Percentiles rank a stretch among this genome's conserved stretches.
Evolutionary conservation across 2,797 vertebrate genomes (phyloP).

Genomic region (Enteromius radiatus): DNA sequence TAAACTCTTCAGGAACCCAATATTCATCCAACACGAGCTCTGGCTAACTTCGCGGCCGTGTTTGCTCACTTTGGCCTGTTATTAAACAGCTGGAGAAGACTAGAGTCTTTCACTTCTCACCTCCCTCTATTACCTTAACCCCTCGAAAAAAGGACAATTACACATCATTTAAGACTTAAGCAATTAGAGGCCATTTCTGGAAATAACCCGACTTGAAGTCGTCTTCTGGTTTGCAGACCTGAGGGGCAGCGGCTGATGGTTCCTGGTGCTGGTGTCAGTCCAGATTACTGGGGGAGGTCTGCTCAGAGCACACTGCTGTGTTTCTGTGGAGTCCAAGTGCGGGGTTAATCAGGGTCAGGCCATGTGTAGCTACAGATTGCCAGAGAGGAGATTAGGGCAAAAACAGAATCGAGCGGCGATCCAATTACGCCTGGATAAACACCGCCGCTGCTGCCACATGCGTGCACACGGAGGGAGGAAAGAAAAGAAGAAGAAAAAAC

Average conservation of each 20-base stretch:
- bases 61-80: constrained; percentile 61
- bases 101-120: constrained; percentile 63
- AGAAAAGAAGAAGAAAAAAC: background rate
- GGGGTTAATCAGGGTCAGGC: constrained; percentile 76
- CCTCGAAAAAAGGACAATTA: constrained; percentile 77
- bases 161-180: constrained; percentile 86
- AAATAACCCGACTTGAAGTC: constrained; percentile 72
- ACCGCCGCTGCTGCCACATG: constrained; percentile 57
- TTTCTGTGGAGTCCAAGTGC: constrained; percentile 58
- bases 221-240: constrained; percentile 53
- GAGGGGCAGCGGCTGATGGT: constrained; percentile 36
- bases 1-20: constrained; percentile 59
- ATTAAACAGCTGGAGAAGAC: constrained; percentile 70
- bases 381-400: constrained; percentile 72
- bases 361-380: constrained; percentile 68
- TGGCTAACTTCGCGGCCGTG: constrained; percentile 57
- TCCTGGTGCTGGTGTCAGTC: constrained; percentile 44
- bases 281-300: constrained; percentile 54
- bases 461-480: constrained; percentile 48
- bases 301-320: constrained; percentile 56
- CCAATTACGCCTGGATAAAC: constrained; percentile 73
- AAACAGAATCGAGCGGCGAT: constrained; percentile 71
- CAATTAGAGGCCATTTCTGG: constrained; percentile 82
- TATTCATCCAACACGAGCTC: constrained; percentile 56
- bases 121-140: constrained; percentile 74